These are phyloP conservation scores for Nemapogon koenigi DNA, from an alignment of 2,888 invertebrate genomes.

Conservation along the genomic window DNA sequence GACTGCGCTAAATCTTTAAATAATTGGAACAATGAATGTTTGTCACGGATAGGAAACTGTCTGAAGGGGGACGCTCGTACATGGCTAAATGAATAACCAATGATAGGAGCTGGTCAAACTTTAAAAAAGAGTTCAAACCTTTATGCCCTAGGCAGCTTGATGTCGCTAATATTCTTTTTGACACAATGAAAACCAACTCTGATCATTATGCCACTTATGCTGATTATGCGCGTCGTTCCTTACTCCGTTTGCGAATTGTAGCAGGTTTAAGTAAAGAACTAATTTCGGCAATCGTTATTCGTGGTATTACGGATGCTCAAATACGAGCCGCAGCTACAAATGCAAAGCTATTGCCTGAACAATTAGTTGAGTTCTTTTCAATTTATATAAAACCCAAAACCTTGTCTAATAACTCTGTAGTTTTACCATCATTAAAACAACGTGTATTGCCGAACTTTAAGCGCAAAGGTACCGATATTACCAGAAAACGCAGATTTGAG, in stretches of 20 bases:
- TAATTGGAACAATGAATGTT: conserved; percentile 14
- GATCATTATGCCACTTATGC: conserved; percentile 17
- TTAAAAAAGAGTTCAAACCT: conserved; percentile 9
- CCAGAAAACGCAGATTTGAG: no score
- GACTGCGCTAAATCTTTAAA: conserved; percentile 11
- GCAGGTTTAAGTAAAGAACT: conserved; percentile 14
- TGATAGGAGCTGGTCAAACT: conserved; percentile 11
- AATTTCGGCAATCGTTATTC: conserved; percentile 12
- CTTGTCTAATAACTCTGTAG: no score
- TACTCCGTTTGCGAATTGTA: conserved; percentile 16
- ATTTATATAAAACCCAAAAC: conserved; percentile 13
- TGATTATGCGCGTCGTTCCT: no score
- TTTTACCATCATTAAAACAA: no score
- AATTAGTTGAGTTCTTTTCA: conserved; percentile 13
- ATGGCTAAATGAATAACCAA: conserved; percentile 14
- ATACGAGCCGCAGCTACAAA: conserved; percentile 15
- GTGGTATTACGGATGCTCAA: conserved; percentile 14
- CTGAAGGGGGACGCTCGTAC: conserved; percentile 14
- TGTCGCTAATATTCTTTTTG: conserved; percentile 8
- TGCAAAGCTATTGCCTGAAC: not conserved
- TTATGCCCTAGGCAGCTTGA: conserved; percentile 9
- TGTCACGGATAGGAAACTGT: conserved; percentile 13
- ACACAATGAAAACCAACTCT: conserved; percentile 10
- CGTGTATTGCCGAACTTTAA: no score
- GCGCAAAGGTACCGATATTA: no score